Conservation (phyloP, 2,797 vertebrate genomes). For the Xyrichtys novacula region DNA sequence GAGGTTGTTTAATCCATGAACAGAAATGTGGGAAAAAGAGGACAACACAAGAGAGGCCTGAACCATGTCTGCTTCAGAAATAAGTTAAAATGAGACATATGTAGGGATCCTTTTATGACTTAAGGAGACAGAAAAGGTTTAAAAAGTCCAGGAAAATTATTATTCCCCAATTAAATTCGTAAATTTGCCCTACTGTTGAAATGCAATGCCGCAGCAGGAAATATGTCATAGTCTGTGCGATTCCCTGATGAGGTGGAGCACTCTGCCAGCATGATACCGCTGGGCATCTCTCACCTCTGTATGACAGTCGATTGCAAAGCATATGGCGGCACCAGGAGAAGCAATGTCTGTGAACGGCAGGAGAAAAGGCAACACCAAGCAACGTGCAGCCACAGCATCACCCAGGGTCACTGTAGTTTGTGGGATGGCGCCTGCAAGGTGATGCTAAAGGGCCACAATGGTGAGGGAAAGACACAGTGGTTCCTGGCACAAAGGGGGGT, state of each 20-base stretch:
- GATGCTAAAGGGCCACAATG: slow-evolving; percentile 29
- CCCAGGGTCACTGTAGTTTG: slow-evolving; percentile 51
- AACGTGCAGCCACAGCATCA: slow-evolving; percentile 26
- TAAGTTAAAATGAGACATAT: not conserved
- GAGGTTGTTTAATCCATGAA: slow-evolving; percentile 35
- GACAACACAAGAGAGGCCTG: not conserved
- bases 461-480: slow-evolving; percentile 3
- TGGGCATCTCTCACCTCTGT: slow-evolving; percentile 68
- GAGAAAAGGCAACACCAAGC: slow-evolving; percentile 47
- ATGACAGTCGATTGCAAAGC: slow-evolving; percentile 66
- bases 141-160: slow-evolving; percentile 32
- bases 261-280: slow-evolving; percentile 59
- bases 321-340: slow-evolving; percentile 52
- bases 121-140: slow-evolving; percentile 14
- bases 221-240: slow-evolving; percentile 45
- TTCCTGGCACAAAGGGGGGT: slow-evolving; percentile 29
- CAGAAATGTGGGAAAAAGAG: slow-evolving; percentile 7
- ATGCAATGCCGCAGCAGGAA: slow-evolving; percentile 44
- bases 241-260: slow-evolving; percentile 67
- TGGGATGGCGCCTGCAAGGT: slow-evolving; percentile 52
- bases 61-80: slow-evolving; percentile 27
- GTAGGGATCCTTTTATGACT: not conserved
- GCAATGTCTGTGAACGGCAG: slow-evolving; percentile 31
- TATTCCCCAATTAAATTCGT: slow-evolving; percentile 34
- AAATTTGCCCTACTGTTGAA: slow-evolving; percentile 47